phyloP scores from a whole-genome alignment of 2,113 vertebrate species.

The Lepidothrix coronata region DNA sequence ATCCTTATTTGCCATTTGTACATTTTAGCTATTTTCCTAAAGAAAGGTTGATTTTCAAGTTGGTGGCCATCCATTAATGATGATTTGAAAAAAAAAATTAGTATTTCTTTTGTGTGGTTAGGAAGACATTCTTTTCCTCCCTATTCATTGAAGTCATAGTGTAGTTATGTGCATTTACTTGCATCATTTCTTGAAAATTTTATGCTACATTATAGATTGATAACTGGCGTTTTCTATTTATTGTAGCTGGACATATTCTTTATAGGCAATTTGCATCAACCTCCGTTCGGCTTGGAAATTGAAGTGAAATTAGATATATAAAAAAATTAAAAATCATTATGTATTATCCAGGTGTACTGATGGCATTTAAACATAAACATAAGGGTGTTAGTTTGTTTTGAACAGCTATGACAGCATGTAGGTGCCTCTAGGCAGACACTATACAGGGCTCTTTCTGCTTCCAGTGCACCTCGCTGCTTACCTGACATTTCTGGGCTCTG shows the following conservation, averaged over 20 bases:
- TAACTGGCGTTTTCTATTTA: background rate
- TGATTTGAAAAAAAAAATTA: background rate
- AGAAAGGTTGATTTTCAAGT: background rate
- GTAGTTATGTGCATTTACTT: background rate
- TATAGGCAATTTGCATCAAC: background rate
- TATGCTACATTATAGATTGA: background rate
- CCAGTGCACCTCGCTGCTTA: background rate
- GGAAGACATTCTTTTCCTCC: background rate
- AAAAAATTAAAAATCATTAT: background rate
- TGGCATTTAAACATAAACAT: background rate
- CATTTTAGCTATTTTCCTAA: background rate
- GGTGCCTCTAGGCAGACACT: background rate
- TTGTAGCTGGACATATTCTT: background rate
- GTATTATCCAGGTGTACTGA: background rate
- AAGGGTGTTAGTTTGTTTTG: background rate
- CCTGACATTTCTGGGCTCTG: background rate
- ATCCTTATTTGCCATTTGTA: background rate
- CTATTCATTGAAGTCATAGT: background rate
- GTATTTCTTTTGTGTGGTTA: background rate
- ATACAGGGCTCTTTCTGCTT: background rate
- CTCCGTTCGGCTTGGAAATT: background rate
- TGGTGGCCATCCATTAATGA: background rate
- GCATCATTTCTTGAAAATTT: background rate
- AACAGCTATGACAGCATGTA: background rate
- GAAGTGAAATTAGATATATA: background rate